Base-by-base conservation (phyloP, 2,888 invertebrate genomes). In the Linhomoeus sp. region DNA sequence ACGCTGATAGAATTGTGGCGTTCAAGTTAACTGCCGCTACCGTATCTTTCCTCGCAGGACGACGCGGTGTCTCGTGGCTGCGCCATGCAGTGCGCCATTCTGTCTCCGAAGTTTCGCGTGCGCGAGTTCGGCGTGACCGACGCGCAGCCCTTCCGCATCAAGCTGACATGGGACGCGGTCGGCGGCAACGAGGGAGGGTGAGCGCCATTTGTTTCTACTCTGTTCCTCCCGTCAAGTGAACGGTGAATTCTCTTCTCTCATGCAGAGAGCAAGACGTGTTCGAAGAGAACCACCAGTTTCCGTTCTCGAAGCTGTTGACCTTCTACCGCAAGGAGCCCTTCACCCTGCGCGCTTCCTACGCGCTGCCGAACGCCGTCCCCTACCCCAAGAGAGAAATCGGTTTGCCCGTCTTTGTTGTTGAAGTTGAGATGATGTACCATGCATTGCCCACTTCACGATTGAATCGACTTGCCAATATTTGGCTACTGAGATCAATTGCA, bases 31-130 rank as follows among this genome's bases (percentile, higher is more conserved):
- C n/a, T n/a, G n/a, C n/a, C n/a, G n/a, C n/a, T n/a, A n/a, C n/a
- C n/a, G n/a, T n/a, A n/a, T n/a, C n/a, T n/a, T n/a, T n/a, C n/a
- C n/a, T n/a, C n/a, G n/a, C n/a, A n/a, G n/a, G 97, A 99, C 66
- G 97, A 99, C 69, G 85, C 94, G 1, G 92, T 97, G 25, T 76
- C 90, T 2, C 77, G 94, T 49, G 94, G 97, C 2, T 92, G 90
- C 67, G 90, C 92, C 26, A 71, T 94, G 48, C 71, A 73, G 66
- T 97, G 94, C 70, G 97, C 97, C 20, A 92, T 94, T 73, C 74
- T 97, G 60, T 87, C 87, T 46, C 97, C 97, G 35, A 87, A 88
- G 20, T 88, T 94, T 62, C 79, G 90, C 63, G 92, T 97, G 50
- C 77, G 90, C 48, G 94, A 97, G 58, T 94, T 99, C 69, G 77